These are phyloP conservation scores for Mythimna lalbum DNA, from an alignment of 2,888 invertebrate species.

Conservation along the genomic window DNA sequence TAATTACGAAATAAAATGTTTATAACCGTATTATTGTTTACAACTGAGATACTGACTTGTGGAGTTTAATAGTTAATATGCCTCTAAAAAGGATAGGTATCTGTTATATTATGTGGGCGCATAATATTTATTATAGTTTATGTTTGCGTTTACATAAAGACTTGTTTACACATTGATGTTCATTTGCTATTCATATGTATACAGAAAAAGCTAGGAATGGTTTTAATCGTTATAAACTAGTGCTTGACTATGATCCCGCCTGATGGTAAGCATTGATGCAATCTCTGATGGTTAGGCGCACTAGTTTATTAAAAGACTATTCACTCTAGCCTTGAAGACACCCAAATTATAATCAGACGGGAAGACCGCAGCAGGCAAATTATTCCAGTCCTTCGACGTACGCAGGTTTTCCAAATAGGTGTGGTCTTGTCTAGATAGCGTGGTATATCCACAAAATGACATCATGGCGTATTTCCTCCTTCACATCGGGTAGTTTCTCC, in stretches of 20 bases:
- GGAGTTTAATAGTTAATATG: conserved; percentile 25
- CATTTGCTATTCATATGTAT: background rate
- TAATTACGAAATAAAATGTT: conserved; percentile 27
- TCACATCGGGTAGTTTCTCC: conserved; percentile 32
- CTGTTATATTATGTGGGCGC: background rate
- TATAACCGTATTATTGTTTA: conserved; percentile 30
- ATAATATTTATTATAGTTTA: conserved; percentile 4
- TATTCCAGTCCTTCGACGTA: too few species aligned
- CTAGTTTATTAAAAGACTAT: too few species aligned
- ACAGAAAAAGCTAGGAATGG: background rate
- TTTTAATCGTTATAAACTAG: too few species aligned
- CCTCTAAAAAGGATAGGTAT: conserved; percentile 4
- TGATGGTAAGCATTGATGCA: too few species aligned
- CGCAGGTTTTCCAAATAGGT: conserved; percentile 14
- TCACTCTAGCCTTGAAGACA: too few species aligned
- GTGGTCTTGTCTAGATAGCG: background rate
- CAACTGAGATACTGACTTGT: conserved; percentile 6
- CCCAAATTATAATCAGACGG: too few species aligned
- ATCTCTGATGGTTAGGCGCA: too few species aligned
- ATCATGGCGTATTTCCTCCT: conserved; percentile 55
- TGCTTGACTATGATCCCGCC: too few species aligned
- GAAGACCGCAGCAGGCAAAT: too few species aligned
- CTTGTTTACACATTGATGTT: background rate
- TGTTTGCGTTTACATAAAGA: background rate
- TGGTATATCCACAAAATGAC: conserved; percentile 23